Evolutionary conservation across 2,888 invertebrate genomes (phyloP).

Genomic region (Drosophila anomalipes): DNA sequence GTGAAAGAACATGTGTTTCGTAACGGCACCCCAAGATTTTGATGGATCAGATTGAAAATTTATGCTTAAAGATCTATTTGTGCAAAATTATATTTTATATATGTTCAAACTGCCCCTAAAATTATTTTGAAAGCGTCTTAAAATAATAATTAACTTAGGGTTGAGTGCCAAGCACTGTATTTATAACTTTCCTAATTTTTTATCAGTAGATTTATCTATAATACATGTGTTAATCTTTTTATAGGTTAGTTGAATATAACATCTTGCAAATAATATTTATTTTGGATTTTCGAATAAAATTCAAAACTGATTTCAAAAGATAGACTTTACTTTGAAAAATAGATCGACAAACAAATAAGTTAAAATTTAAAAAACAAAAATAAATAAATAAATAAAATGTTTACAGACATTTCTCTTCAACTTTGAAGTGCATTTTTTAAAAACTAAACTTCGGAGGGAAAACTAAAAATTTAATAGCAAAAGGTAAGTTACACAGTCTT

Average conservation of each 20-base stretch:
- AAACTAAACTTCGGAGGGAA: neutral
- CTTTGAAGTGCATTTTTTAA: neutral
- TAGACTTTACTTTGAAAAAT: neutral
- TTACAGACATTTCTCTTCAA: neutral
- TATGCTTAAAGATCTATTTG: neutral
- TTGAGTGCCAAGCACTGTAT: fast-evolving
- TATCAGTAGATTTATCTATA: neutral
- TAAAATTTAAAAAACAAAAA: neutral
- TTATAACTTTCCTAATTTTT: neutral
- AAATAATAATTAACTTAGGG: neutral
- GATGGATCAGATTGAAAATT: neutral
- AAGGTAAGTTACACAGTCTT: neutral
- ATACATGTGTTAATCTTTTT: neutral
- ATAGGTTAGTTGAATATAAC: neutral
- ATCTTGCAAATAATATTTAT: neutral
- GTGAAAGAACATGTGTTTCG: neutral
- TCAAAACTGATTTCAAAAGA: neutral
- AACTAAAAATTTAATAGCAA: neutral
- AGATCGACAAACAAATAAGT: neutral
- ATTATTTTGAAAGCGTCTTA: neutral
- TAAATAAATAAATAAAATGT: fast-evolving
- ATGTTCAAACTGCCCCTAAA: neutral
- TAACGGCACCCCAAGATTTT: fast-evolving
- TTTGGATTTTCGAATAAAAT: neutral
- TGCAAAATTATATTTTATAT: neutral